Conservation (phyloP, 1,140 invertebrate species). For the Plectus sambesii region DNA sequence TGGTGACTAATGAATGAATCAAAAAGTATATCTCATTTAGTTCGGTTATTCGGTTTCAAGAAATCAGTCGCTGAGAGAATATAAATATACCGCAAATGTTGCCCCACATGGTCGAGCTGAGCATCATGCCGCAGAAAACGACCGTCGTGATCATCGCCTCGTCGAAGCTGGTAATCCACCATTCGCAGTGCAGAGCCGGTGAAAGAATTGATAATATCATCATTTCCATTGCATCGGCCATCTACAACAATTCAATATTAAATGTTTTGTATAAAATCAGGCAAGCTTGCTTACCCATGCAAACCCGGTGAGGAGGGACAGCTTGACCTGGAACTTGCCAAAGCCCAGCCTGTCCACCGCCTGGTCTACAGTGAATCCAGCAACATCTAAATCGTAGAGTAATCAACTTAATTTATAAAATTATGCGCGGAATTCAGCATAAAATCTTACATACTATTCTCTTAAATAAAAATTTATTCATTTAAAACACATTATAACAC, state of each 20-base stretch:
- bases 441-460: too few relatives aligned
- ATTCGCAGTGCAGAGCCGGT: constrained; percentile 80
- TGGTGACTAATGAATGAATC: too few relatives aligned
- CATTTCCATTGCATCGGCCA: constrained; percentile 98
- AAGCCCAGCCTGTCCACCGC: constrained; percentile 71
- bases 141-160: constrained; percentile 64
- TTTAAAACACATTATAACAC: too few relatives aligned
- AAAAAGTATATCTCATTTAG: too few relatives aligned
- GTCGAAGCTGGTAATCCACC: constrained; percentile 66
- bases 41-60: too few relatives aligned
- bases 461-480: too few relatives aligned
- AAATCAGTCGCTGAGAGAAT: too few relatives aligned
- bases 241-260: constrained; percentile 59
- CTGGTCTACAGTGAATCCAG: constrained; percentile 84
- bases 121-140: constrained; percentile 90
- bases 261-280: not conserved
- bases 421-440: too few relatives aligned
- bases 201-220: constrained; percentile 85
- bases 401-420: not conserved
- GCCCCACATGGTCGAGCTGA: constrained; percentile 87
- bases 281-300: constrained; percentile 47
- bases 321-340: constrained; percentile 84
- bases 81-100: constrained; percentile 84
- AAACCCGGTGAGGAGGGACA: constrained; percentile 50
- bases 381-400: constrained; percentile 48